These are phyloP conservation scores for Lepidurus packardi DNA, from an alignment of 1,140 invertebrate species.

Conservation along the genomic window DNA sequence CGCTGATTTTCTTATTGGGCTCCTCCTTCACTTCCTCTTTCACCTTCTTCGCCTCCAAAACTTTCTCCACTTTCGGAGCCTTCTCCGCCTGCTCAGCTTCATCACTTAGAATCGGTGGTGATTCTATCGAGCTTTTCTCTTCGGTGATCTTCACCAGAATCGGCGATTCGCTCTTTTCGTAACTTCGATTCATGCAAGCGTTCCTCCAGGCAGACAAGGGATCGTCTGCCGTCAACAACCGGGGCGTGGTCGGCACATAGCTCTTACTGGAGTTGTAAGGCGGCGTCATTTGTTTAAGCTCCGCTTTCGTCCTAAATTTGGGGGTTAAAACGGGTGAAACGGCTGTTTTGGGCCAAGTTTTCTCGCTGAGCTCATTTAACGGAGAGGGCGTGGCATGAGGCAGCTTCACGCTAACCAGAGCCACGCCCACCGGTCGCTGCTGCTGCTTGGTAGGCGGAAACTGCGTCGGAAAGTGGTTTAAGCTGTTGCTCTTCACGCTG, in stretches of 20 bases:
- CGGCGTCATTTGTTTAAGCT: constrained; percentile 24
- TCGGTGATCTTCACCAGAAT: no score
- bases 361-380: background rate
- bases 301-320: constrained; percentile 28
- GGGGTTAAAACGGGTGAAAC: background rate
- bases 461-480: background rate
- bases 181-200: background rate
- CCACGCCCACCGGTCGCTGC: constrained; percentile 25
- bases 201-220: background rate
- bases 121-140: no score
- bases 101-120: no score
- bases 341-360: constrained; percentile 23
- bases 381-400: background rate
- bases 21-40: background rate
- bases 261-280: background rate
- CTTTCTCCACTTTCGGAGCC: background rate
- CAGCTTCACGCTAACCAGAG: constrained; percentile 22
- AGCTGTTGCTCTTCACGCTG: background rate
- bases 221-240: background rate
- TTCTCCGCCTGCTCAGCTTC: no score
- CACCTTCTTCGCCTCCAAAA: background rate
- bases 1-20: no score
- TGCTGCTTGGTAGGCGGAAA: background rate
- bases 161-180: background rate
- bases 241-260: background rate